Evolutionary conservation across 2,113 vertebrate genomes (phyloP).

Genomic region (Ciconia stormi): DNA sequence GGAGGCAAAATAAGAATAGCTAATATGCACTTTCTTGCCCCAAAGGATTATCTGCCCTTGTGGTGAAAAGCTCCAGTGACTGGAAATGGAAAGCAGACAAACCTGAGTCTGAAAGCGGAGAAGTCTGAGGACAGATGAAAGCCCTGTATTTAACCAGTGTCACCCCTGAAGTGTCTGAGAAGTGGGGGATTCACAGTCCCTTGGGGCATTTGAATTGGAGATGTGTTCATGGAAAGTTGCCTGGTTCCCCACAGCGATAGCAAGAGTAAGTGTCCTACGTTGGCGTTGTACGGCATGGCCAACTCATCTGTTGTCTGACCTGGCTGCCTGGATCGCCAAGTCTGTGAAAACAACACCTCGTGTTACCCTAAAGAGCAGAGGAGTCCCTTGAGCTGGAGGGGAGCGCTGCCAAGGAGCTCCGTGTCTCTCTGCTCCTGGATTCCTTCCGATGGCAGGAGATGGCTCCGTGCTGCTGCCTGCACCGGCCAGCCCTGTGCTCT

Average conservation of each 20-base stretch:
- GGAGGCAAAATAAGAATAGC: not conserved
- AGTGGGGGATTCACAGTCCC: rapidly evolving
- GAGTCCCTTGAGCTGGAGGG: not conserved
- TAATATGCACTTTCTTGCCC: not conserved
- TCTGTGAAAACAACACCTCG: not conserved
- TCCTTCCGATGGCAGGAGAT: rapidly evolving
- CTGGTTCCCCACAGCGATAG: rapidly evolving
- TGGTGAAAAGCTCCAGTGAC: not conserved
- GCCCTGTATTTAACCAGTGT: rapidly evolving
- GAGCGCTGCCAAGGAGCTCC: rapidly evolving
- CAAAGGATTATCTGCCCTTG: not conserved
- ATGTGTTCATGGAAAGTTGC: rapidly evolving
- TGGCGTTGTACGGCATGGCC: rapidly evolving
- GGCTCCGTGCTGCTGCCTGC: not conserved
- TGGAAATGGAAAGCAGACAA: not conserved
- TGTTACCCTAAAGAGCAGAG: not conserved
- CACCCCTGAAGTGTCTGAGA: not conserved
- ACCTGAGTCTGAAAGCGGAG: not conserved
- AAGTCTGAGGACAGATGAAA: not conserved
- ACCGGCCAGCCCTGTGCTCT: not conserved
- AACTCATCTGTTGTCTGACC: not conserved
- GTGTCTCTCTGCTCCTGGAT: not conserved
- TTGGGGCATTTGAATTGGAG: not conserved
- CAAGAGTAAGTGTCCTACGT: rapidly evolving
- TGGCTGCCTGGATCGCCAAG: no score